Evolutionary conservation across 2,888 invertebrate genomes (phyloP), one percentile per base, ranked within the genome.

Genomic region (Mesorhabditis sp.): DNA sequence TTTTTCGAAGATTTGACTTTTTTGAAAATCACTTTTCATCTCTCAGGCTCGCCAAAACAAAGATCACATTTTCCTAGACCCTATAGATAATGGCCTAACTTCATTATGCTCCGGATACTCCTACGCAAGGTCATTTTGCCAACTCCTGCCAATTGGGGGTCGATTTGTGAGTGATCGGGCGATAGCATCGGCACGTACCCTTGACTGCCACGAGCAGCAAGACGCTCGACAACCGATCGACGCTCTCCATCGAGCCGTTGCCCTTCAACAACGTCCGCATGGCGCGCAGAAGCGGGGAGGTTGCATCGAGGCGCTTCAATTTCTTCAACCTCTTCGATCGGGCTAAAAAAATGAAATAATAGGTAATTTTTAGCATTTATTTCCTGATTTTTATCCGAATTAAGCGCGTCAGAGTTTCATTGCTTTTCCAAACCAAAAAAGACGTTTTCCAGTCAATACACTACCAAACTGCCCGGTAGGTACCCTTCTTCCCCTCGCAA

Each of bases 261-360:
- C 41, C 15, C 63, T 70, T 41, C 50, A 68, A 66, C 69, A 67
- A 45, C 45, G 66, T n/a, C 65, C 66, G 68, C 41, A 80, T 65
- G 41, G 73, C 73, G 42, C 80, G 71, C 44, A 78, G 70, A 44
- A 70, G 62, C 45, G 69, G 67, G 15, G 75, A 79, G 45, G 71
- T 68, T 10, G 72, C 71, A 45, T 80, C 80, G 65, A 75, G 45
- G n/a, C 74, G 74, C n/a, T 72, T 72, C 68, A 82, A 42, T 4
- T 74, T 74, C n/a, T n/a, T 10, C 7, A 50, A n/a, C 2, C 63
- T 13, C 41, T 62, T 7, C 63, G n/a, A 28, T 15, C 15, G n/a
- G 15, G 63, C 63, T 62, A 7, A 28, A 62, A 7, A 62, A 6
- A 2, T 62, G 28, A 50, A 2, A 7, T 10, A 50, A 50, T 50